These are phyloP conservation scores for Chloebia gouldiae DNA, from an alignment of 2,113 vertebrate genomes.

Conservation along the genomic window DNA sequence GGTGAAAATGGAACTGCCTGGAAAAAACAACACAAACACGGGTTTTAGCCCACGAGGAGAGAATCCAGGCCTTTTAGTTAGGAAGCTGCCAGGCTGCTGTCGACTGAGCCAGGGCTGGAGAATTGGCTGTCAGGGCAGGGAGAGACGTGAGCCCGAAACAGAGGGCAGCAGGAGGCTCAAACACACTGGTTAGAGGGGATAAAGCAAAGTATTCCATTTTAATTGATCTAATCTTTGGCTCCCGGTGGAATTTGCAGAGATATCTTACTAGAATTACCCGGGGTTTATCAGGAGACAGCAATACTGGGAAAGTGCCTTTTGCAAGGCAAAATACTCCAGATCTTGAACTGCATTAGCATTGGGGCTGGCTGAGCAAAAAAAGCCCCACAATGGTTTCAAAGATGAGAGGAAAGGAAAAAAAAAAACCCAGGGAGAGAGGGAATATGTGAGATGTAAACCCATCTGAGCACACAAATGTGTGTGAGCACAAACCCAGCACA, in stretches of 20 bases:
- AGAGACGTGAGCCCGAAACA: background rate
- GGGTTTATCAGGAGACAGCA: slow-evolving; percentile 69
- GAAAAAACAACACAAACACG: slow-evolving; percentile 59
- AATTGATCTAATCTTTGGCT: slow-evolving; percentile 77
- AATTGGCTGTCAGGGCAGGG: background rate
- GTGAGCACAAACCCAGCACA: background rate
- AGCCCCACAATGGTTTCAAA: slow-evolving; percentile 4
- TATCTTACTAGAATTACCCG: slow-evolving; percentile 75
- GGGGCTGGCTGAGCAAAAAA: slow-evolving; percentile 17
- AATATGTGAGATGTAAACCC: background rate
- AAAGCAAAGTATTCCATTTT: slow-evolving; percentile 75
- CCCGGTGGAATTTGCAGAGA: slow-evolving; percentile 67
- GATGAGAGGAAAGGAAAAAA: background rate
- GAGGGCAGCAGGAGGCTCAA: slow-evolving; percentile 25
- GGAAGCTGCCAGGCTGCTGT: slow-evolving; percentile 56
- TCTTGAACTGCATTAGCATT: slow-evolving; percentile 68
- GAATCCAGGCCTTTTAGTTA: slow-evolving; percentile 45
- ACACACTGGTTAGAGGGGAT: slow-evolving; percentile 59
- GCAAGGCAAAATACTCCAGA: slow-evolving; percentile 51
- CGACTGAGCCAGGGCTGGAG: slow-evolving; percentile 10
- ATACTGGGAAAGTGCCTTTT: slow-evolving; percentile 72
- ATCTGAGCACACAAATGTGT: background rate
- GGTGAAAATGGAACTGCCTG: slow-evolving; percentile 69
- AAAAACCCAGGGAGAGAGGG: background rate
- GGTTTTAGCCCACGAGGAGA: slow-evolving; percentile 40